These are phyloP conservation scores for Drosophila pruinosa DNA, from an alignment of 1,140 invertebrate species.

Conservation along the genomic window DNA sequence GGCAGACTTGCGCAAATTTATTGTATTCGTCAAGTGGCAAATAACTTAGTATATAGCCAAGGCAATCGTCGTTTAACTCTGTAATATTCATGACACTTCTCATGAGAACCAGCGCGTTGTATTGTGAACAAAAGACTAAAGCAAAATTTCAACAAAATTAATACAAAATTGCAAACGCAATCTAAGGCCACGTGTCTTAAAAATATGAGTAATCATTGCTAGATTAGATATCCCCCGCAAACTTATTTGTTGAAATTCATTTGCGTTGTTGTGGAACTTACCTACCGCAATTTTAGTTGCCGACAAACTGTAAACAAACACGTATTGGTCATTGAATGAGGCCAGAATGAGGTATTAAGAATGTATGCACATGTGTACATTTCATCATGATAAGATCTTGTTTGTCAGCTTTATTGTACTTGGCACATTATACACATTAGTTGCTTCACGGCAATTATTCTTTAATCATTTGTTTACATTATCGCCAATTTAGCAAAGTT, in stretches of 20 bases:
- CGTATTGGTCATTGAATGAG: background rate
- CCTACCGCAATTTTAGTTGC: conserved; percentile 27
- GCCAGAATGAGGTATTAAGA: too few relatives aligned
- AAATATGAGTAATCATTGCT: conserved; percentile 48
- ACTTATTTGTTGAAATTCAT: conserved; percentile 6
- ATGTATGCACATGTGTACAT: too few relatives aligned
- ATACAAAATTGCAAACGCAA: background rate
- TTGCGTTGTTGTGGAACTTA: conserved; percentile 21
- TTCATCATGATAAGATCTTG: background rate
- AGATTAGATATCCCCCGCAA: conserved; percentile 32
- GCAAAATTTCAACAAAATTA: conserved; percentile 3
- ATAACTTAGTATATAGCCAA: conserved; percentile 31
- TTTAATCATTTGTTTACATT: background rate
- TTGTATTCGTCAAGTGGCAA: conserved; percentile 28
- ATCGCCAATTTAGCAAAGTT: too few relatives aligned
- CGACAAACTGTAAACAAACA: conserved; percentile 1
- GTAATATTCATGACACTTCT: conserved; percentile 39
- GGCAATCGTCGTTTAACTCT: conserved; percentile 50
- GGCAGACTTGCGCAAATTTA: conserved; percentile 44
- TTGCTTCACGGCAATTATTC: background rate
- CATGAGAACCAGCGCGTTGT: background rate
- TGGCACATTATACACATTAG: background rate
- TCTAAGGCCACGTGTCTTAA: conserved; percentile 35
- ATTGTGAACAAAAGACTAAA: conserved; percentile 1
- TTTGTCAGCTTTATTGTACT: background rate